These are phyloP conservation scores for Chirona hameri DNA, from an alignment of 2,888 invertebrate genomes.

Conservation along the genomic window DNA sequence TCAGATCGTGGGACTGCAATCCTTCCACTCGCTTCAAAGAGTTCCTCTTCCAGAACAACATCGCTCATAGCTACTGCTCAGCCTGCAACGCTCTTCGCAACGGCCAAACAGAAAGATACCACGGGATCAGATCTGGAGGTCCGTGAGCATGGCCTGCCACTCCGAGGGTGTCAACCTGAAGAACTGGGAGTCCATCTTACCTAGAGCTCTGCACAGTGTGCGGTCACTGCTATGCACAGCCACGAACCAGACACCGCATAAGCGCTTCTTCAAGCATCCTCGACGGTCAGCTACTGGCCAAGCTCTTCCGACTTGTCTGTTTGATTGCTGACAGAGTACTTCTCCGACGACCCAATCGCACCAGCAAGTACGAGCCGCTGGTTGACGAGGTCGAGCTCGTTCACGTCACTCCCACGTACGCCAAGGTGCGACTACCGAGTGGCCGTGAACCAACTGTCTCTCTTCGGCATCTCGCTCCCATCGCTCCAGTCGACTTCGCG, in stretches of 20 bases:
- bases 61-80: constrained; percentile 3
- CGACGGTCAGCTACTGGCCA: constrained; percentile 10
- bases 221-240: constrained; percentile 31
- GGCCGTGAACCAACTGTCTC: not conserved
- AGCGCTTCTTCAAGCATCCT: constrained; percentile 29
- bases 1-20: constrained; percentile 22
- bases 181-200: constrained; percentile 30
- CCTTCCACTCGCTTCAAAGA: not conserved
- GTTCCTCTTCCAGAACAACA: constrained; percentile 13
- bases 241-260: constrained; percentile 32
- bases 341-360: not conserved
- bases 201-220: constrained; percentile 25
- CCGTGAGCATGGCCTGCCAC: constrained; percentile 24
- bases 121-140: constrained; percentile 26
- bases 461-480: no score
- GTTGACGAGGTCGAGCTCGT: constrained; percentile 26
- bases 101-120: constrained; percentile 27
- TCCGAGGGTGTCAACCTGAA: not conserved
- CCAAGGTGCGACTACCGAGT: not conserved
- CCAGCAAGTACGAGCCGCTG: constrained; percentile 1
- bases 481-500: no score
- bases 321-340: constrained; percentile 9
- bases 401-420: constrained; percentile 5
- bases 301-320: constrained; percentile 30
- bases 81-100: constrained; percentile 3